Evolutionary conservation across 2,888 invertebrate genomes (phyloP), one percentile per base, ranked within the genome.

Genomic region (Coenonympha glycerion): DNA sequence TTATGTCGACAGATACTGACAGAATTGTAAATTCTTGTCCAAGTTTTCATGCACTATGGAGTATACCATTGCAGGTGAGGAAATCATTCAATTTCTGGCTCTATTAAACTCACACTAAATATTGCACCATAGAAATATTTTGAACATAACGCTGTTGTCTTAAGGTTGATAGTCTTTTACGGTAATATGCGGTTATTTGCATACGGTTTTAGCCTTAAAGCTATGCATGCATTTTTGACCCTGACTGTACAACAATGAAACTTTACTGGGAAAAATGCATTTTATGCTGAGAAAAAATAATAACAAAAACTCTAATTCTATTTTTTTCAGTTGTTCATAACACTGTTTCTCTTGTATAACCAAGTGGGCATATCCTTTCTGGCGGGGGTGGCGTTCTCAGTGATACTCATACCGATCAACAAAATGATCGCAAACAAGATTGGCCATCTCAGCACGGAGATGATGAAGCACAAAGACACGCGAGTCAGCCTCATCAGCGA

Each of bases 41-140:
- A 2, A 97, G 97, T 80, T 98, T 99, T 74, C 99, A 99, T 83
- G 92, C 95, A 3, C 89, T 98, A 61, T 99, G 99, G 98, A 98
- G 97, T 78, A 93, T 98, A 69, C 98, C 98, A 4, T 89, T 98
- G 66, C 95, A 95, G 89, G 93, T 93, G 71, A 69, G 50, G 16
- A 33, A 1, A 1, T 13, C 2, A 6, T 30, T 13, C 11, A 2
- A n/a, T 11, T 2, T 6, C 11, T n/a, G n/a, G n/a, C n/a, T n/a
- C n/a, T n/a, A n/a, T n/a, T n/a, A n/a, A n/a, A n/a, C n/a, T n/a
- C n/a, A n/a, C n/a, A n/a, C n/a, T n/a, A n/a, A n/a, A n/a, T n/a
- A n/a, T n/a, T n/a, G n/a, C n/a, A n/a, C n/a, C n/a, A n/a, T n/a
- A n/a, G n/a, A n/a, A n/a, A n/a, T n/a, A n/a, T n/a, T n/a, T n/a